Percentiles rank a stretch among this genome's conserved stretches.
Evolutionary conservation across 37 sponge, comb jelly and placozoan genomes (phyloP).

Genomic region (Geodia barretti): DNA sequence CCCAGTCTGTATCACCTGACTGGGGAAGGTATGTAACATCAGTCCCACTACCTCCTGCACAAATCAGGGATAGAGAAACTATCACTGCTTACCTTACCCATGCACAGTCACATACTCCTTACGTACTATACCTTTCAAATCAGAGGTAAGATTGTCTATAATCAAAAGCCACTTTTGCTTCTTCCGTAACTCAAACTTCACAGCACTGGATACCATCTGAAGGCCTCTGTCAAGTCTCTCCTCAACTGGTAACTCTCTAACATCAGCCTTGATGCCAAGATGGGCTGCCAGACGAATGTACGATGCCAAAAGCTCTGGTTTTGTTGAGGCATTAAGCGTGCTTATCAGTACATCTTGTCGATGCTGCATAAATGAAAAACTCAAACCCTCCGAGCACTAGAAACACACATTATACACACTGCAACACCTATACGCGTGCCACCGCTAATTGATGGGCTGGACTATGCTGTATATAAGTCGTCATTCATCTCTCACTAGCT

Average conservation of each 20-base stretch:
- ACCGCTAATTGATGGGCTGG: too few relatives aligned
- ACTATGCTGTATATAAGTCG: too few relatives aligned
- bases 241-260: background rate
- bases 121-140: background rate
- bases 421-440: too few relatives aligned
- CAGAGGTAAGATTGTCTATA: background rate
- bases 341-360: background rate
- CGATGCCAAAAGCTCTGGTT: background rate
- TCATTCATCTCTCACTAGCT: too few relatives aligned
- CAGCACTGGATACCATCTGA: constrained; percentile 2
- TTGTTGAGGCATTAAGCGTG: constrained; percentile 16
- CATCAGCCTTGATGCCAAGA: background rate
- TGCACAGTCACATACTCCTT: too few relatives aligned
- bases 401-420: too few relatives aligned
- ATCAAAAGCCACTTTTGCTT: background rate
- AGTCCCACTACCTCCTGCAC: background rate
- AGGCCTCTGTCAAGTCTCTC: constrained; percentile 2
- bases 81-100: background rate
- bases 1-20: background rate
- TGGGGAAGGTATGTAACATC: background rate
- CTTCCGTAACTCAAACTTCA: background rate
- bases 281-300: background rate
- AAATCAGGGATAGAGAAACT: too few relatives aligned
- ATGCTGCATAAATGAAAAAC: background rate
- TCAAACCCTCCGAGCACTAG: too few relatives aligned